These are phyloP conservation scores for Boloria selene DNA, from an alignment of 2,888 invertebrate genomes.

Conservation along the genomic window DNA sequence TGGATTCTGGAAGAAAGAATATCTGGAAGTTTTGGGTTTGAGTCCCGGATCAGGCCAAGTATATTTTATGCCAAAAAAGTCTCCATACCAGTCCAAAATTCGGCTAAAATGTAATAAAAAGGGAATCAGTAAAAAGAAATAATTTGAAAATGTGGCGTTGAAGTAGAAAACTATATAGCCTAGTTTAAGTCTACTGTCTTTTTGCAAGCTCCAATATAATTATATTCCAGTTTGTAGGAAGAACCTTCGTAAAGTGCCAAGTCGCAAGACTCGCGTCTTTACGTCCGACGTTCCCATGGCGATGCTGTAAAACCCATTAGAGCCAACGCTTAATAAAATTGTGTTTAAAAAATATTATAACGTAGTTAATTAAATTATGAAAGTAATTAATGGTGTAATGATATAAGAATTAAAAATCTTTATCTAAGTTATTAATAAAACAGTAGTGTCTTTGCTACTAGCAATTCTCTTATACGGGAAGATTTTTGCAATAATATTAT, in stretches of 20 bases:
- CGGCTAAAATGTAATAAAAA: not conserved
- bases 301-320: constrained; percentile 32
- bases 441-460: too few relatives aligned
- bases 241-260: constrained; percentile 38
- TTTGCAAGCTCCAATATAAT: constrained; percentile 22
- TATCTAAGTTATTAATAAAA: not conserved
- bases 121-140: not conserved
- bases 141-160: not conserved
- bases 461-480: too few relatives aligned
- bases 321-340: constrained; percentile 35
- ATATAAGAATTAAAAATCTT: constrained; percentile 10
- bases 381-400: constrained; percentile 5
- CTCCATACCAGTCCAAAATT: too few relatives aligned
- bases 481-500: too few relatives aligned
- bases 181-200: constrained; percentile 12
- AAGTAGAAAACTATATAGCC: not conserved
- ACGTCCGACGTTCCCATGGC: constrained; percentile 33
- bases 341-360: constrained; percentile 34
- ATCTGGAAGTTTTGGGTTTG: too few relatives aligned
- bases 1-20: too few relatives aligned
- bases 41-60: too few relatives aligned
- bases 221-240: constrained; percentile 19
- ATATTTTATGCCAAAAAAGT: too few relatives aligned
- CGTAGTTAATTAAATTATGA: constrained; percentile 15
- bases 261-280: constrained; percentile 31